Evolutionary conservation across 2,888 invertebrate species (phyloP).

Genomic region (Watsonalla cultraria): DNA sequence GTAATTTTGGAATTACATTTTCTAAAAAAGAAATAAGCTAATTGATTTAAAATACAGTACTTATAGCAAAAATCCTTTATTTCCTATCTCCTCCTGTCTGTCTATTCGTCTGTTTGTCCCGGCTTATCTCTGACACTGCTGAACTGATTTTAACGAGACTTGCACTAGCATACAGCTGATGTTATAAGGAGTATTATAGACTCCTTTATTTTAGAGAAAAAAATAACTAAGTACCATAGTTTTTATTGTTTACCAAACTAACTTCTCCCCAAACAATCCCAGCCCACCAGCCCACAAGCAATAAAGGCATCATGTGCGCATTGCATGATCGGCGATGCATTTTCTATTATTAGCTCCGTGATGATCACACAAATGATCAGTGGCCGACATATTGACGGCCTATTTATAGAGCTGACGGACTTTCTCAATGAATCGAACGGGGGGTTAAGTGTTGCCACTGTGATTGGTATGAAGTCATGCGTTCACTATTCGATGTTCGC

Average conservation of each 20-base stretch:
- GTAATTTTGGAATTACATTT: too few relatives aligned
- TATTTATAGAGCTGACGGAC: constrained; percentile 54
- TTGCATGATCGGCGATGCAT: constrained; percentile 43
- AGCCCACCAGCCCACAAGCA: constrained; percentile 17
- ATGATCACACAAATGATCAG: constrained; percentile 32
- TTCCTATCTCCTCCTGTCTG: too few relatives aligned
- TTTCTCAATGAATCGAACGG: constrained; percentile 27
- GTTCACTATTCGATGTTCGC: background rate
- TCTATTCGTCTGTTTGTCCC: too few relatives aligned
- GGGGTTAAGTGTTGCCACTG: constrained; percentile 2
- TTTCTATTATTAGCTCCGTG: constrained; percentile 55
- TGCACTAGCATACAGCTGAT: too few relatives aligned
- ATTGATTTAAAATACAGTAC: too few relatives aligned
- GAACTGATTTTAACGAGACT: too few relatives aligned
- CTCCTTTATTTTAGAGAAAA: too few relatives aligned
- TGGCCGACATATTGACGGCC: constrained; percentile 37
- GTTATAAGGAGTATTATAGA: too few relatives aligned
- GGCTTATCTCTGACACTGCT: too few relatives aligned
- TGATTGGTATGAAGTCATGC: constrained; percentile 8
- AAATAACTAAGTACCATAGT: too few relatives aligned
- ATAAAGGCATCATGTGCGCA: constrained; percentile 25
- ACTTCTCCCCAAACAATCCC: constrained; percentile 7
- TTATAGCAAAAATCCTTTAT: too few relatives aligned
- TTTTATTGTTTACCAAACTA: constrained; percentile 2
- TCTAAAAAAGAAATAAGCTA: too few relatives aligned